Evolutionary conservation across 2,113 vertebrate genomes (phyloP).

Genomic region (Sorex araneus): DNA sequence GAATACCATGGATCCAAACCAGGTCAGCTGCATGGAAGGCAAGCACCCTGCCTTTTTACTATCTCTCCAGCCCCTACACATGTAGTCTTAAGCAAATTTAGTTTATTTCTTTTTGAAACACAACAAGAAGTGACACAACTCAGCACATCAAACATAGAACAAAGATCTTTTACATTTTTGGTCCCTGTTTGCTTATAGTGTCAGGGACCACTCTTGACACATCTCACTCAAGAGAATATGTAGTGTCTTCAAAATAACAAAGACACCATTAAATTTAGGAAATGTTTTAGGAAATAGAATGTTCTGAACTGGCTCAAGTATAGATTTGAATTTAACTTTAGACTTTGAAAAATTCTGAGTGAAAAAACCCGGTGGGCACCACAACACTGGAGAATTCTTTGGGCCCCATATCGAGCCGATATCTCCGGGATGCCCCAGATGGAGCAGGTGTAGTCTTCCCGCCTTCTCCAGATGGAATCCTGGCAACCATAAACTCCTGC

Average conservation of each 20-base stretch:
- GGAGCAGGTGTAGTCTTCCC: no score
- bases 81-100: background rate
- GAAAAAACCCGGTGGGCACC: no score
- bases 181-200: background rate
- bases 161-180: background rate
- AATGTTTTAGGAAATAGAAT: background rate
- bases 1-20: no score
- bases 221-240: background rate
- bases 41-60: no score
- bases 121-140: background rate
- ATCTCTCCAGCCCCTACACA: background rate
- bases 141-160: background rate
- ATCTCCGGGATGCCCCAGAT: no score
- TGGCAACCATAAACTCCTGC: no score
- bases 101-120: constrained; percentile 38
- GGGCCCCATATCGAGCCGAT: no score
- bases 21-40: no score
- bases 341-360: no score
- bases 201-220: background rate
- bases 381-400: no score
- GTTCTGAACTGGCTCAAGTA: background rate
- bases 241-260: background rate
- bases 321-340: no score
- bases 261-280: background rate
- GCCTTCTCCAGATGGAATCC: no score